phyloP scores from a whole-genome alignment of 1,140 invertebrate genomes.

The Microplitis demolitor region DNA sequence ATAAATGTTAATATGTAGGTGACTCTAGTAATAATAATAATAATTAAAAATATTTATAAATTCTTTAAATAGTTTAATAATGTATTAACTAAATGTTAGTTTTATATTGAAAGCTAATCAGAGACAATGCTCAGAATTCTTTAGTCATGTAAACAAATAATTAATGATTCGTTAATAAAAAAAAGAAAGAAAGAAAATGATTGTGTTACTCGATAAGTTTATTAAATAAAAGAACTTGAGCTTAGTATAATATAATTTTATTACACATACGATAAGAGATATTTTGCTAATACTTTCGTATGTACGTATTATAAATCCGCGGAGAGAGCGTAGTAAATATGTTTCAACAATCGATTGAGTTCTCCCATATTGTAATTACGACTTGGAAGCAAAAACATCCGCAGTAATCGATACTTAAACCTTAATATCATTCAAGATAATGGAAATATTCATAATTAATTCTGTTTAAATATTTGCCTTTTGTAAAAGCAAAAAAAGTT shows the following conservation, averaged over 20 bases:
- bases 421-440: background rate
- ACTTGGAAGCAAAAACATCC: conserved; percentile 23
- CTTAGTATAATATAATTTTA: background rate
- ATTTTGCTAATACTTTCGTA: background rate
- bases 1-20: too few species aligned
- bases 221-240: conserved; percentile 18
- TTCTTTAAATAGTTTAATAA: too few species aligned
- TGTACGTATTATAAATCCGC: conserved; percentile 13
- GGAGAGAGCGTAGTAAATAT: background rate
- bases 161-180: background rate
- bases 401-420: conserved; percentile 19
- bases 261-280: conserved; percentile 8
- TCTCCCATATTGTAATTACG: conserved; percentile 21
- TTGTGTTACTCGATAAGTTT: conserved; percentile 10
- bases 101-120: background rate
- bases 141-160: conserved; percentile 16
- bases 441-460: background rate
- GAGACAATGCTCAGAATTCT: conserved; percentile 21
- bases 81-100: background rate
- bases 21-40: too few species aligned
- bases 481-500: too few species aligned
- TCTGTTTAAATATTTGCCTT: too few species aligned
- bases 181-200: background rate
- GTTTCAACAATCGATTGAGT: conserved; percentile 22
- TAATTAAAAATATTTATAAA: too few species aligned